Evolutionary conservation across 2,113 vertebrate genomes (phyloP), one percentile per base, ranked within the genome.

Genomic region (Ochotona curzoniae): DNA sequence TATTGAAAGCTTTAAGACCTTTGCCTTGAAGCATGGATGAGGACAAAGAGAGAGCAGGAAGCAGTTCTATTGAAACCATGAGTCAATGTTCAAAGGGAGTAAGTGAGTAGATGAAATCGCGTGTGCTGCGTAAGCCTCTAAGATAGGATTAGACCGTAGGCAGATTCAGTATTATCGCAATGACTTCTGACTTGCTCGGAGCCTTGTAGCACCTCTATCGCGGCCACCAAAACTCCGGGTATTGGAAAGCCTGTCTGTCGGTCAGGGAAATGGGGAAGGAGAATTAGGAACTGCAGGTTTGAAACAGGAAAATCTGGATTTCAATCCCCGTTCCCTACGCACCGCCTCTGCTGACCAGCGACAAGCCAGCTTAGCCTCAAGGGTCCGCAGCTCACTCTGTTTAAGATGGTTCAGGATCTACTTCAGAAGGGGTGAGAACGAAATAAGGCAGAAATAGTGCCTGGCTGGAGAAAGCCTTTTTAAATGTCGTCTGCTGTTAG

Each of bases 191-290:
- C 18, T 83, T 93, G 23, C 64, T 57, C 67, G 35, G 20, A 51
- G 2, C 8, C 69, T 74, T 83, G 71, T 44, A 61, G 26, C 10
- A 32, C 73, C 38, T 89, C 18, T 21, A 70, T 30, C 12, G 63
- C 7, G 44, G 51, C 51, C 25, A 20, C 3, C n/a, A 51, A 75
- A 87, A 49, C 18, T 69, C 51, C 30, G 35, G 63, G 7, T 30
- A 35, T 85, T 95, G 2, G 7, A 93, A 96, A 60, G 8, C 63
- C 25, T 95, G 8, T 28, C 73, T 89, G 54, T 47, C 84, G 90
- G 26, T 17, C 25, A 81, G 49, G 73, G 44, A 89, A 73, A 26
- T 61, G 28, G 23, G 28, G 28, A 90, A 25, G 11, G 25, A 82
- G 30, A 83, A 90, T 67, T 57, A 30, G 21, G 8, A 15, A 78